Percentiles rank a stretch among this genome's conserved stretches.
These are phyloP conservation scores for Cyprinodon variegatus DNA, from an alignment of 2,113 vertebrate genomes.

Conservation along the genomic window DNA sequence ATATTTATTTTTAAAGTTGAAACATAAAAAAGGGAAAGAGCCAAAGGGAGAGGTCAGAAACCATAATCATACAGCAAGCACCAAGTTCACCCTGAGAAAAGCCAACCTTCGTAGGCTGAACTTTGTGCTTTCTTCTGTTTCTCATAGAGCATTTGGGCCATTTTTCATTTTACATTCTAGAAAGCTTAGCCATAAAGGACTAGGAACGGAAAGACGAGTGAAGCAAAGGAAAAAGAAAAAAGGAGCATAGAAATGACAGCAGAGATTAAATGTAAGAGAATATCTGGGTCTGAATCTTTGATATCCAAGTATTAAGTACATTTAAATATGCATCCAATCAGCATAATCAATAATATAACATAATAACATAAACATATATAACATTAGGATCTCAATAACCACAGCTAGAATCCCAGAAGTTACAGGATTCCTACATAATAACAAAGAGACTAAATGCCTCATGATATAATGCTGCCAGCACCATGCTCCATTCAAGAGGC, in stretches of 20 bases:
- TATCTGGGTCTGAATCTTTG: slow-evolving; percentile 18
- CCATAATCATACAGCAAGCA: slow-evolving; percentile 69
- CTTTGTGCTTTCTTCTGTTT: slow-evolving; percentile 94
- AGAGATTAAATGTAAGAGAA: slow-evolving; percentile 26
- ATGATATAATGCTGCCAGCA: background rate
- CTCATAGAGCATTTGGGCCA: slow-evolving; percentile 98
- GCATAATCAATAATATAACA: too few species aligned
- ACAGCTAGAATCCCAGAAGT: background rate
- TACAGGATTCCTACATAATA: background rate
- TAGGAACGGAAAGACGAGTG: slow-evolving; percentile 80
- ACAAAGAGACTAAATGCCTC: background rate
- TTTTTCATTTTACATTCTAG: slow-evolving; percentile 98
- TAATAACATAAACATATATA: too few species aligned
- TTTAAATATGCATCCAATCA: background rate
- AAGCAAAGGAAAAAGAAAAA: slow-evolving; percentile 64
- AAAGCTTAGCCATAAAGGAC: slow-evolving; percentile 98
- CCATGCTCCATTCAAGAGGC: background rate
- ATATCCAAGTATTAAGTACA: slow-evolving; percentile 2
- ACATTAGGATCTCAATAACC: background rate
- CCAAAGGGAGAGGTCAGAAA: slow-evolving; percentile 64
- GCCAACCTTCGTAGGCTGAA: slow-evolving; percentile 90
- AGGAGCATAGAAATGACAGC: slow-evolving; percentile 56
- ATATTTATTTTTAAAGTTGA: slow-evolving; percentile 5
- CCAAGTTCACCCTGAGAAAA: slow-evolving; percentile 71
- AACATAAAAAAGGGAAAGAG: slow-evolving; percentile 20